A percentile compares a stretch with the other conserved stretches of the same genome.
Evolutionary conservation across 2,888 invertebrate species (phyloP).

Genomic region (Andricus quercusramuli): DNA sequence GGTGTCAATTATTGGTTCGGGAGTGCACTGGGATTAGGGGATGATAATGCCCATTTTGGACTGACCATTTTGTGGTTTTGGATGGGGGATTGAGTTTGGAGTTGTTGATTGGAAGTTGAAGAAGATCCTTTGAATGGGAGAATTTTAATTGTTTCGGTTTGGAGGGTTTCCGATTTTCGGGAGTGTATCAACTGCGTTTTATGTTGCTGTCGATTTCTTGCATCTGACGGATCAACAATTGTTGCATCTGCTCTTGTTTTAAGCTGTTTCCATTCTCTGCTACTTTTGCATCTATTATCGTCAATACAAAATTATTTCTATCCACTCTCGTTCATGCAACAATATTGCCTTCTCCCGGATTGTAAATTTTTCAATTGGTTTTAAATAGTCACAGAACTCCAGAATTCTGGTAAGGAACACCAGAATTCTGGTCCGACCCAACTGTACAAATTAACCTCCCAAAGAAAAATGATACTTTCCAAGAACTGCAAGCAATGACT

Average conservation of each 20-base stretch:
- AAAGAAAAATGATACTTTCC: constrained; percentile 1
- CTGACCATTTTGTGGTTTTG: background rate
- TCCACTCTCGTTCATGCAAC: too few relatives aligned
- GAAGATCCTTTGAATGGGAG: background rate
- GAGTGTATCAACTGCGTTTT: too few relatives aligned
- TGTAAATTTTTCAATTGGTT: too few relatives aligned
- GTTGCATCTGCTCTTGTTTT: too few relatives aligned
- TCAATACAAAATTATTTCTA: too few relatives aligned
- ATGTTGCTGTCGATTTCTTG: too few relatives aligned
- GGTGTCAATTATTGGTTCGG: background rate
- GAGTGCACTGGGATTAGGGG: background rate
- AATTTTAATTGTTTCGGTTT: too few relatives aligned
- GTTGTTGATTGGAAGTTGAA: background rate
- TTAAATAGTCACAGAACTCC: background rate
- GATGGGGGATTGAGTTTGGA: background rate
- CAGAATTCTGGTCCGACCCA: background rate
- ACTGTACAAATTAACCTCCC: background rate
- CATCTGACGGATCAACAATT: too few relatives aligned
- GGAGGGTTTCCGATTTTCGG: too few relatives aligned
- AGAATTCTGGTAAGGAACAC: background rate
- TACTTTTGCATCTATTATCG: too few relatives aligned
- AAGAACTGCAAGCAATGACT: background rate
- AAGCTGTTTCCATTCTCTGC: too few relatives aligned
- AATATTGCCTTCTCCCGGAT: too few relatives aligned
- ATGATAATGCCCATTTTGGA: background rate